These are phyloP conservation scores for Rhopilema esculentum DNA, from an alignment of 30 jellyfish, hydroid and myxozoan genomes.

Conservation along the genomic window DNA sequence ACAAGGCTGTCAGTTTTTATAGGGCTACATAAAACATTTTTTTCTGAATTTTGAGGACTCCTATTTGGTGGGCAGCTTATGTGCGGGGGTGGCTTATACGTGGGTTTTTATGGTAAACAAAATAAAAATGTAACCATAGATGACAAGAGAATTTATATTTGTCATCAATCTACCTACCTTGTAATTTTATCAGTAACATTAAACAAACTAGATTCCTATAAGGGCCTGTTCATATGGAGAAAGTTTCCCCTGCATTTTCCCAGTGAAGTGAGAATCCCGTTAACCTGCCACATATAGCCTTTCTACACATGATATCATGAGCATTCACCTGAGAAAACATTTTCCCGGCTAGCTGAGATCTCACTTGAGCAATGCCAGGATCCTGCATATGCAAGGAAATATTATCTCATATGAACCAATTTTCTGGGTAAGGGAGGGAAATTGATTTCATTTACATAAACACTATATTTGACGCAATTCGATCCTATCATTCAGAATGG, in stretches of 20 bases:
- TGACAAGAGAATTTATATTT: too few species aligned
- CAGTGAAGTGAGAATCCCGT: not conserved
- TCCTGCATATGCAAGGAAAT: constrained; percentile 17
- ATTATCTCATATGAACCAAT: constrained; percentile 26
- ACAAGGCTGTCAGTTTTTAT: too few species aligned
- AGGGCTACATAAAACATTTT: too few species aligned
- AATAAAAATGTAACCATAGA: too few species aligned
- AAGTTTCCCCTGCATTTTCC: not conserved
- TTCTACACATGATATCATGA: not conserved
- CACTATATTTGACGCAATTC: not conserved
- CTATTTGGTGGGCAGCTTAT: too few species aligned
- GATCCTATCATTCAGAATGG: not conserved
- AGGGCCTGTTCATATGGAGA: constrained; percentile 33
- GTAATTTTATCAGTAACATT: too few species aligned
- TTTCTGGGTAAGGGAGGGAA: constrained; percentile 3
- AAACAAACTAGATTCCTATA: too few species aligned
- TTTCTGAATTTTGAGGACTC: too few species aligned
- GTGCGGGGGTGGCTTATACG: too few species aligned
- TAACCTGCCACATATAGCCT: not conserved
- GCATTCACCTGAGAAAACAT: constrained; percentile 25
- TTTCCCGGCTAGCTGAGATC: constrained; percentile 57
- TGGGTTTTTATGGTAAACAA: too few species aligned
- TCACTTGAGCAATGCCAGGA: constrained; percentile 31
- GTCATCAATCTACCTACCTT: too few species aligned
- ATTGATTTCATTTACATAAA: not conserved